Evolutionary conservation across 2,888 invertebrate species (phyloP), one percentile per base, ranked within the genome.

Genomic region (Chymomyza procnemis): DNA sequence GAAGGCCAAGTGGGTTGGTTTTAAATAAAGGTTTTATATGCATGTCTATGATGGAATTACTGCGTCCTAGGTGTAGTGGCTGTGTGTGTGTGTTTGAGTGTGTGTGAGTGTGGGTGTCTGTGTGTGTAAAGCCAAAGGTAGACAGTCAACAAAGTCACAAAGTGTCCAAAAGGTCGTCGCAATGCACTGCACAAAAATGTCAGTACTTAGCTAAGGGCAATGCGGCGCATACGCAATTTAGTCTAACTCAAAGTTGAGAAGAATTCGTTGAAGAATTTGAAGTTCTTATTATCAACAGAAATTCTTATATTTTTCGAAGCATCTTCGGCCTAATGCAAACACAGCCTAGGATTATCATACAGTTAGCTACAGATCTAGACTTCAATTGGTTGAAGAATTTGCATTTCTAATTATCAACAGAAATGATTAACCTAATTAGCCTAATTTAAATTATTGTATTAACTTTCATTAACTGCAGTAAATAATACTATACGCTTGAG

Each of bases 91-190:
- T 41, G 34, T 12, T 1, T 4, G 1, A 1, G 1, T 4, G 34
- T 34, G 34, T 34, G 67, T 70, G 71, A 19, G 58, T 26, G 55
- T 61, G 67, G 73, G 71, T 75, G 72, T 67, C 79, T 68, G 71
- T 64, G 71, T 9, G 16, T 59, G 18, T 18, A 16, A 6, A 12
- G 71, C 61, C 76, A 85, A 80, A 77, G 82, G 79, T 84, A 70
- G 74, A 78, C 75, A 79, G 69, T 73, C 70, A 76, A 76, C 71
- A 69, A 66, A 81, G 71, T 78, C 70, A 71, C 79, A 83, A 83
- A 81, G 76, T 74, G 81, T 74, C 70, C 69, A 52, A 68, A 72
- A 80, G 84, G 79, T 77, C 71, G 73, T 58, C 67, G 19, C 30
- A 62, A 52, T 72, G 66, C 81, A 82, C 81, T 74, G 76, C 52